Base-by-base conservation (phyloP, 1,140 invertebrate species). In the Zelostemma sp. region DNA sequence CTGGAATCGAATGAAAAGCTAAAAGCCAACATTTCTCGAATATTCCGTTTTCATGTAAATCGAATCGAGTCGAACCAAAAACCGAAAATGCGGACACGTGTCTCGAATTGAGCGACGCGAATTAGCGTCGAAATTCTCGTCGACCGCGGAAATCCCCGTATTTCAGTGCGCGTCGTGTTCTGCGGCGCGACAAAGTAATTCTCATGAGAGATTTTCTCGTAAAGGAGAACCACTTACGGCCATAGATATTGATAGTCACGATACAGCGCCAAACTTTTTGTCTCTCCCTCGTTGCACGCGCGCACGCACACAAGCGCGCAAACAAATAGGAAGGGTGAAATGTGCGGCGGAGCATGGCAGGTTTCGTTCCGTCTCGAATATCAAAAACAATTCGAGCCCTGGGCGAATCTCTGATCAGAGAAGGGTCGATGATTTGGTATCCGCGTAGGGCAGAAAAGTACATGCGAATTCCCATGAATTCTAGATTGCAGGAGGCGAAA, bases 351-450 rank as follows among this genome's bases (percentile, higher is more conserved):
- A 66, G 71, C 68, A 59, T 57, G 28, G 60, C 43, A 57, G 47
- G 64, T 72, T 75, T 75, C 72, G 75, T 78, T 78, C 72, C 73
- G 69, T 74, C 76, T 75, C 77, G 60, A 77, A 76, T 78, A 78
- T 77, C 74, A 77, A 78, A 78, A 78, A 78, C 77, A 77, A 78
- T 78, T 75, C 64, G 43, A 46, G 72, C 70, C 54, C 31, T 33
- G 57, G 57, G 61, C 47, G 68, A 33, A 35, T 61, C 69, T 62
- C 65, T 68, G 61, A 35, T 72, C 45, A 33, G 14, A 56, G 31
- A 75, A 74, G 75, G 74, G 72, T 74, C 72, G 63, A 56, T 47
- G 61, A 48, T 59, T 31, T 21, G 49, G 38, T 25, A 53, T 53
- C 35, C 51, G 46, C 48, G 15, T 41, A 48, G 46, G 15, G 43